Percentiles rank a stretch among this genome's conserved stretches.
Conservation (phyloP, 2,797 vertebrate genomes). For the Takifugu rubripes region DNA sequence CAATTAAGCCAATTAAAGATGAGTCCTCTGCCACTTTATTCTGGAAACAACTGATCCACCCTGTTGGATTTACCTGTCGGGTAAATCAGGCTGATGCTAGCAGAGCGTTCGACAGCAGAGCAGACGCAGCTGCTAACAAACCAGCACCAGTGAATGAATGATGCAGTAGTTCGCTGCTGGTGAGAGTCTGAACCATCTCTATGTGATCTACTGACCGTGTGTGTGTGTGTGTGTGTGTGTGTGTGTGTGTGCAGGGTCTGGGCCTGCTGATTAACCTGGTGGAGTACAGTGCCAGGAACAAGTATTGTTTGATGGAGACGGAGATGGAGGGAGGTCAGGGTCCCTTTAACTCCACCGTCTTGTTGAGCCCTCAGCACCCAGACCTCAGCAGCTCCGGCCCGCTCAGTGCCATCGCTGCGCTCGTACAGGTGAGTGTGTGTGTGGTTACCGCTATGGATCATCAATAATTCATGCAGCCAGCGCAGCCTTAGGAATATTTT, state of each 20-base stretch:
- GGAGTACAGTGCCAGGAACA: constrained; percentile 94
- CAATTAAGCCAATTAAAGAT: no score
- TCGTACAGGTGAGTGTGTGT: constrained; percentile 83
- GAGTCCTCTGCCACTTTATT: no score
- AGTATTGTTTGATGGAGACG: constrained; percentile 93
- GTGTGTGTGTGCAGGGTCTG: constrained; percentile 78
- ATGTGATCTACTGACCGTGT: no score
- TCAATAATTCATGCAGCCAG: not conserved
- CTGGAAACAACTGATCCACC: no score
- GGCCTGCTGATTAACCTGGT: constrained; percentile 96
- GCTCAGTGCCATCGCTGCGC: constrained; percentile 88
- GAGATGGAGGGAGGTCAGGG: constrained; percentile 79
- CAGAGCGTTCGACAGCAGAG: no score
- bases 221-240: not conserved
- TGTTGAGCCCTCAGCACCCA: constrained; percentile 64
- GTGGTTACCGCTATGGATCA: not conserved
- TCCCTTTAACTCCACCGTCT: constrained; percentile 83
- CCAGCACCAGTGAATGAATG: no score
- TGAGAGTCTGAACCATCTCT: no score
- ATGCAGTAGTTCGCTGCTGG: no score
- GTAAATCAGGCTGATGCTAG: no score
- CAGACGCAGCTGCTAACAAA: no score
- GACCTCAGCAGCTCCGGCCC: constrained; percentile 68
- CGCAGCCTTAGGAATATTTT: not conserved
- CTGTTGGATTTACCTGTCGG: no score